These are phyloP conservation scores for Micronycteris hirsuta DNA, from an alignment of 2,113 vertebrate genomes.

Conservation along the genomic window DNA sequence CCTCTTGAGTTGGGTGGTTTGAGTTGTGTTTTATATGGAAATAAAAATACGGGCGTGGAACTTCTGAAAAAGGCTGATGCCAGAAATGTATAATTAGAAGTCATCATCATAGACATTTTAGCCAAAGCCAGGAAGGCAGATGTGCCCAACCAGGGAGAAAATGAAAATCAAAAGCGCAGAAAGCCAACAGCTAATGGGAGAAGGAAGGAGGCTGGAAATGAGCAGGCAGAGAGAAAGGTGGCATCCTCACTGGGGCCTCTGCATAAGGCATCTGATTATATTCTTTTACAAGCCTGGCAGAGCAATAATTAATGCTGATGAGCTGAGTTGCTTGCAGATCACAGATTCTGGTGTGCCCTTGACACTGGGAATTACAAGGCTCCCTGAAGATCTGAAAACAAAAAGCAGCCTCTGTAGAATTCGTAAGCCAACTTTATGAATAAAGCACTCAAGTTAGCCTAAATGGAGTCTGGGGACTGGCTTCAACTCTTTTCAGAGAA, in stretches of 20 bases:
- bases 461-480: background rate
- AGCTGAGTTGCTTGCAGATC: slow-evolving; percentile 32
- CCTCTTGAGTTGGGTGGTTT: background rate
- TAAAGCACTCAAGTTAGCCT: slow-evolving; percentile 25
- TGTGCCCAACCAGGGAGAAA: slow-evolving; percentile 37
- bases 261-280: background rate
- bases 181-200: background rate
- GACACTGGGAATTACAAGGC: slow-evolving; percentile 50
- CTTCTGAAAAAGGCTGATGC: background rate
- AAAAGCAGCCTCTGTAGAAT: slow-evolving; percentile 33
- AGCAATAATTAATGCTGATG: slow-evolving; percentile 61
- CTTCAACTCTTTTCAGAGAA: background rate
- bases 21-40: slow-evolving; percentile 6
- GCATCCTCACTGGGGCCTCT: background rate
- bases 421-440: slow-evolving; percentile 40
- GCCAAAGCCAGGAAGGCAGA: slow-evolving; percentile 43
- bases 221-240: background rate
- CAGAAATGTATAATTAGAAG: slow-evolving; percentile 32
- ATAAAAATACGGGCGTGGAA: slow-evolving; percentile 13
- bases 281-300: slow-evolving; percentile 44
- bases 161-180: background rate
- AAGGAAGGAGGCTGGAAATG: background rate
- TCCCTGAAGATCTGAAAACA: slow-evolving; percentile 53
- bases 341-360: slow-evolving; percentile 55
- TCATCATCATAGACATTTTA: slow-evolving; percentile 18